These are phyloP conservation scores for Pteropus alecto DNA, from an alignment of 2,113 vertebrate species.

Conservation along the genomic window DNA sequence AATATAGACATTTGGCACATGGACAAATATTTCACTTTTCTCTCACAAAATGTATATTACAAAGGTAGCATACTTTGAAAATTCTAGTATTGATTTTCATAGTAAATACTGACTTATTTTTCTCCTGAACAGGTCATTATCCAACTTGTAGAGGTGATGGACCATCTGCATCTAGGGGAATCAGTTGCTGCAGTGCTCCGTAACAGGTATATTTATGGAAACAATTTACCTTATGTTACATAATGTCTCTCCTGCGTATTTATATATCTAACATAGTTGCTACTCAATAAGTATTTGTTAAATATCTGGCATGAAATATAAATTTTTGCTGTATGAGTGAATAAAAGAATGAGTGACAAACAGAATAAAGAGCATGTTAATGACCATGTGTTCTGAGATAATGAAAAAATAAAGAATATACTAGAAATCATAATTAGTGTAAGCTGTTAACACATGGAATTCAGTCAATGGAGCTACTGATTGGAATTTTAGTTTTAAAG, in stretches of 20 bases:
- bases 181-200: constrained; percentile 87
- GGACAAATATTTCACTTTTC: not conserved
- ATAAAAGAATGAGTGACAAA: not conserved
- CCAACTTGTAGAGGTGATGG: constrained; percentile 85
- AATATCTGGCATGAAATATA: not conserved
- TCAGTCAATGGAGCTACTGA: not conserved
- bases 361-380: not conserved
- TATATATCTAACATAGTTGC: not conserved
- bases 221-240: constrained; percentile 2
- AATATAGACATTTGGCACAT: not conserved
- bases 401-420: constrained; percentile 7
- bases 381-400: not conserved
- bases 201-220: constrained; percentile 85
- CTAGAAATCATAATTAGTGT: constrained; percentile 10
- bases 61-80: not conserved
- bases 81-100: not conserved
- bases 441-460: not conserved
- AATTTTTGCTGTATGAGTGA: constrained; percentile 4
- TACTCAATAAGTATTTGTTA: constrained; percentile 10
- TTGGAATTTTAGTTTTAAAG: constrained; percentile 45
- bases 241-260: constrained; percentile 16
- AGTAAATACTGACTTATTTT: constrained; percentile 65
- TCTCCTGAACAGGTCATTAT: constrained; percentile 80
- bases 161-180: constrained; percentile 90
- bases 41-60: not conserved